A percentile compares a stretch with the other conserved stretches of the same genome.
These are phyloP conservation scores for Psylliodes chrysocephalus DNA, from an alignment of 2,888 invertebrate species.

Conservation along the genomic window DNA sequence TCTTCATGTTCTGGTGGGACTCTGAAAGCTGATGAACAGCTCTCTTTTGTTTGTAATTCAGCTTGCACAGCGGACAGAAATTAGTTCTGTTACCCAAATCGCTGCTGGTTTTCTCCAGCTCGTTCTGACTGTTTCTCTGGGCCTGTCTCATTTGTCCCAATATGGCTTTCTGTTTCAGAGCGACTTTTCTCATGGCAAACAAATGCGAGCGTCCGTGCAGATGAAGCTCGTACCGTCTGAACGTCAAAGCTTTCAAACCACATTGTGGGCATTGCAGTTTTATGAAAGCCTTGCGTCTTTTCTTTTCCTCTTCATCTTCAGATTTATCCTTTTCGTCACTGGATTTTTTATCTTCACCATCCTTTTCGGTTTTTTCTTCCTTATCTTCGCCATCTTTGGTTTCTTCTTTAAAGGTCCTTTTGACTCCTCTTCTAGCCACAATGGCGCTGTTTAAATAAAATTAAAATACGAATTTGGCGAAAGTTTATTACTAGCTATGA, in stretches of 20 bases:
- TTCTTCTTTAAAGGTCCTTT: too few relatives aligned
- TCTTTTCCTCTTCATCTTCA: constrained; percentile 53
- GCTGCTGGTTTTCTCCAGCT: constrained; percentile 75
- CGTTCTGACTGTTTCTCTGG: constrained; percentile 82
- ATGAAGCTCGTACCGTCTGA: constrained; percentile 80
- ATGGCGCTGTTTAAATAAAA: constrained; percentile 49
- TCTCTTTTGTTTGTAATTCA: constrained; percentile 67
- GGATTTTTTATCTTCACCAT: constrained; percentile 49
- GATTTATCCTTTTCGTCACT: constrained; percentile 50
- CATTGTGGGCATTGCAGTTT: constrained; percentile 83
- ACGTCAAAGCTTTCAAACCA: constrained; percentile 77
- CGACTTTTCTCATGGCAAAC: constrained; percentile 78
- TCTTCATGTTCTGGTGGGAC: constrained; percentile 85
- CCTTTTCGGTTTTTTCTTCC: constrained; percentile 49
- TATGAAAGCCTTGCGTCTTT: constrained; percentile 67
- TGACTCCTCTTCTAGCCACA: constrained; percentile 45
- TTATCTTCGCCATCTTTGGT: constrained; percentile 51
- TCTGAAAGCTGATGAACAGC: constrained; percentile 82
- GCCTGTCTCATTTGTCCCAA: constrained; percentile 78
- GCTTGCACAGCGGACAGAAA: constrained; percentile 63
- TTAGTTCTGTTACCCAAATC: constrained; percentile 65
- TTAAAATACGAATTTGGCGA: too few relatives aligned
- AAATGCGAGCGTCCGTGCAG: constrained; percentile 77
- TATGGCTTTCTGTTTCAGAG: constrained; percentile 73
- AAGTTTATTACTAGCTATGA: too few relatives aligned